Base-by-base conservation (phyloP, 2,797 vertebrate species). In the Ispidina picta region DNA sequence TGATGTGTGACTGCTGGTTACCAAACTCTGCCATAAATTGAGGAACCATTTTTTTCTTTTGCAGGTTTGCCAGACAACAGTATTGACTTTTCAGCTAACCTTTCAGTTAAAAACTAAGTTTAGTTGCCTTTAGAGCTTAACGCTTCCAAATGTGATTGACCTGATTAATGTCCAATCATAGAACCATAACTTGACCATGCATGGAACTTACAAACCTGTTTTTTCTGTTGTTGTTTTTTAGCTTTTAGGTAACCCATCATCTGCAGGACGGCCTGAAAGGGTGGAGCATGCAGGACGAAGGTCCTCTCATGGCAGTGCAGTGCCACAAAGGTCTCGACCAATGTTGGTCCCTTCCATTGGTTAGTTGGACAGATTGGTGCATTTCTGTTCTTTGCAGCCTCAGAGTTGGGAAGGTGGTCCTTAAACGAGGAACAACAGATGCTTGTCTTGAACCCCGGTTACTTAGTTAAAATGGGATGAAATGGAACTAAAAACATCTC, bases 231-330 rank as follows among this genome's bases (percentile, higher is more conserved):
- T 97, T 91, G 94, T 97, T 83, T 95, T 97, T 96, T 97, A 99
- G 99, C 98, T 99, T 97, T 97, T 99, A 98, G 99, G 99, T 87
- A 99, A 98, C 96, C 98, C 98, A 8, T 94, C 97, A 7, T 97
- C 98, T 23, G 97, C 98, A 23, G 98, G 98, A 95, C 98, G 98
- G 75, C 95, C 96, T 0, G 98, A 99, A 88, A 98, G 98, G 93
- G 96, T 54, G 95, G 98, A 99, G 88, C 98, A 98, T 39, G 93
- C 96, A 10, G 98, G 98, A 86, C 98, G 98, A 93, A 98, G 98
- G 97, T 96, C 96, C 83, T 95, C 98, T 91, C 98, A 98, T 17
- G 96, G 98, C 87, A 96, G 98, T 69, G 96, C 96, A 44, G 98
- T 98, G 80, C 97, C 98, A 56, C 98, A 98, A 74, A 98, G 98